These are phyloP conservation scores for Pissodes strobi DNA, from an alignment of 1,140 invertebrate genomes.

Conservation along the genomic window DNA sequence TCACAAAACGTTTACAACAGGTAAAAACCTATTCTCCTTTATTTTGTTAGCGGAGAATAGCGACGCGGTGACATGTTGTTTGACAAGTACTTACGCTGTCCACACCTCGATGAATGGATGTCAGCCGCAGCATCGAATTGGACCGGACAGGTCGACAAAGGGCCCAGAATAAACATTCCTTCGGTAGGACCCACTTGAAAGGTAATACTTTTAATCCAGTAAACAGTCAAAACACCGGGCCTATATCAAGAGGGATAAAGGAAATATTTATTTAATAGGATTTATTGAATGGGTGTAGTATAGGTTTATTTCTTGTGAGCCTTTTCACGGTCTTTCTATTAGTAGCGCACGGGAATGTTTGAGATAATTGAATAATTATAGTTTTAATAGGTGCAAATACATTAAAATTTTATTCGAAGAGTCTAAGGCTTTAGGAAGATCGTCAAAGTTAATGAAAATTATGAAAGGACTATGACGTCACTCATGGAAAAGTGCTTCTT, in stretches of 20 bases:
- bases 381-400: too few relatives aligned
- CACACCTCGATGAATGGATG: constrained; percentile 43
- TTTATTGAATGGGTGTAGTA: constrained; percentile 5
- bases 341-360: too few relatives aligned
- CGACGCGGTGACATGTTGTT: constrained; percentile 41
- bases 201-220: constrained; percentile 39
- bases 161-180: constrained; percentile 31
- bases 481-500: too few relatives aligned
- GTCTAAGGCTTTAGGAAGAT: too few relatives aligned
- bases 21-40: constrained; percentile 23
- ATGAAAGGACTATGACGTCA: too few relatives aligned
- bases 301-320: too few relatives aligned
- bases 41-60: not conserved
- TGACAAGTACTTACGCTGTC: constrained; percentile 44
- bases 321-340: too few relatives aligned
- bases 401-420: too few relatives aligned
- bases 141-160: constrained; percentile 39
- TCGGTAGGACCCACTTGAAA: constrained; percentile 32
- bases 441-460: too few relatives aligned
- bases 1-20: constrained; percentile 17
- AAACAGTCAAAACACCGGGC: constrained; percentile 39
- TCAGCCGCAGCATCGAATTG: constrained; percentile 38
- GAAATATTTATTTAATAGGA: constrained; percentile 24
- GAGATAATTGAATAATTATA: too few relatives aligned
- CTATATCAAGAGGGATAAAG: constrained; percentile 30